Percentiles rank a stretch among this genome's conserved stretches.
Conservation (phyloP, 2,113 vertebrate genomes). For the Odocoileus hemionus region DNA sequence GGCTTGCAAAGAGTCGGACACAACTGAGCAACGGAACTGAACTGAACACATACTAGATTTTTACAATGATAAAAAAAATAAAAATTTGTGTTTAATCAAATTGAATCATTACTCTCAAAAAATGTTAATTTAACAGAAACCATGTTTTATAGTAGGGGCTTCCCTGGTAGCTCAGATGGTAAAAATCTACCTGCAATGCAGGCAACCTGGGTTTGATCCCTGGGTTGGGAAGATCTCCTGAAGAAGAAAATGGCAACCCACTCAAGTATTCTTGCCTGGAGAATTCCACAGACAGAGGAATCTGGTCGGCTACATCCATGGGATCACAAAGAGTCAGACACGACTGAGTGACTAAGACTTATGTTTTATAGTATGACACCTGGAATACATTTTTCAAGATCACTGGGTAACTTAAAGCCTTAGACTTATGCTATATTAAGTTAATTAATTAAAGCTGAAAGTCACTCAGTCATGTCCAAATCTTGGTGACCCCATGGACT, state of each 20-base stretch:
- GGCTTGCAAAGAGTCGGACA: too few species aligned
- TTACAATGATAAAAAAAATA: too few species aligned
- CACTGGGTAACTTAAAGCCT: background rate
- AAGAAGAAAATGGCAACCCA: background rate
- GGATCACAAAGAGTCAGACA: background rate
- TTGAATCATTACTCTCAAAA: too few species aligned
- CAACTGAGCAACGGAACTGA: too few species aligned
- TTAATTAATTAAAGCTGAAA: background rate
- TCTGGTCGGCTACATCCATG: background rate
- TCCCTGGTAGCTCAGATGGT: background rate
- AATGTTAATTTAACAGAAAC: too few species aligned
- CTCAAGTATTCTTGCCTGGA: background rate
- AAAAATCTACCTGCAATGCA: background rate
- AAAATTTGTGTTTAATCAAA: too few species aligned
- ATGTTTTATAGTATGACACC: background rate
- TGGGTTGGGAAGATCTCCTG: background rate
- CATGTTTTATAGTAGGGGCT: background rate
- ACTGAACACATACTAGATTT: too few species aligned
- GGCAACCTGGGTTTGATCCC: accelerated
- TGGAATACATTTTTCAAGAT: background rate
- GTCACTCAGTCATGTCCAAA: background rate
- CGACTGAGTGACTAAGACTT: background rate
- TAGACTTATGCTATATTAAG: background rate
- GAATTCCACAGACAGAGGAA: background rate
- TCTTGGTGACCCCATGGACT: background rate